A percentile compares a stretch with the other conserved stretches of the same genome.
phyloP scores from a whole-genome alignment of 1,140 invertebrate genomes.

The Euborellia annulipes region DNA sequence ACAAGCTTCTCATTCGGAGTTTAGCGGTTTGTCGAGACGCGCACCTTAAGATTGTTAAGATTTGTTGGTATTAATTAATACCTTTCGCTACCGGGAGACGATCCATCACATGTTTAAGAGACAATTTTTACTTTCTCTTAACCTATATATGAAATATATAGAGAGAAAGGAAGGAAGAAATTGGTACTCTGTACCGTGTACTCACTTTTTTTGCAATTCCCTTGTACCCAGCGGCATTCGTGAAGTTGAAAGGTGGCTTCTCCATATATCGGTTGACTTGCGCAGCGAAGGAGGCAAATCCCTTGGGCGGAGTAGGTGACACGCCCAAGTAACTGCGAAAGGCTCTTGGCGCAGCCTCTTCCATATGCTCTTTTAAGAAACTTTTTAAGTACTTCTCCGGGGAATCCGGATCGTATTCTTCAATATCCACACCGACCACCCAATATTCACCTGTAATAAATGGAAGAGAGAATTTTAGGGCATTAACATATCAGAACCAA shows the following conservation, averaged over 20 bases:
- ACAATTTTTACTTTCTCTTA: too few species aligned
- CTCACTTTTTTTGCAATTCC: constrained; percentile 56
- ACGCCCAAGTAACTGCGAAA: constrained; percentile 62
- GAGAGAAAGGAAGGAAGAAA: too few species aligned
- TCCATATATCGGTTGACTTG: constrained; percentile 65
- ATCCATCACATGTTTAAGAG: too few species aligned
- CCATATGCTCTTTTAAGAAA: constrained; percentile 43
- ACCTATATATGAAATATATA: too few species aligned
- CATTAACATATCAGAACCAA: too few species aligned
- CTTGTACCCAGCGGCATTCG: constrained; percentile 51
- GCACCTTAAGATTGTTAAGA: too few species aligned
- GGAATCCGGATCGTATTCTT: constrained; percentile 60
- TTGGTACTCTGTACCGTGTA: too few species aligned
- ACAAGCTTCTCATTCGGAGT: too few species aligned
- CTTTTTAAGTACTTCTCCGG: constrained; percentile 61
- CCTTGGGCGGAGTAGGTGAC: constrained; percentile 42
- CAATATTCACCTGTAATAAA: constrained; percentile 71
- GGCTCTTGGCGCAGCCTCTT: constrained; percentile 34
- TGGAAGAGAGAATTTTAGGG: constrained; percentile 12
- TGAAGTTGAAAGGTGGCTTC: constrained; percentile 68
- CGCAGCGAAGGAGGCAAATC: constrained; percentile 56
- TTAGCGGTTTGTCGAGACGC: too few species aligned
- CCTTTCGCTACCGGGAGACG: too few species aligned
- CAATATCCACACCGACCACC: constrained; percentile 77
- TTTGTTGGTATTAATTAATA: too few species aligned